phyloP scores from a whole-genome alignment of 2,797 vertebrate species.

The Tadarida brasiliensis region DNA sequence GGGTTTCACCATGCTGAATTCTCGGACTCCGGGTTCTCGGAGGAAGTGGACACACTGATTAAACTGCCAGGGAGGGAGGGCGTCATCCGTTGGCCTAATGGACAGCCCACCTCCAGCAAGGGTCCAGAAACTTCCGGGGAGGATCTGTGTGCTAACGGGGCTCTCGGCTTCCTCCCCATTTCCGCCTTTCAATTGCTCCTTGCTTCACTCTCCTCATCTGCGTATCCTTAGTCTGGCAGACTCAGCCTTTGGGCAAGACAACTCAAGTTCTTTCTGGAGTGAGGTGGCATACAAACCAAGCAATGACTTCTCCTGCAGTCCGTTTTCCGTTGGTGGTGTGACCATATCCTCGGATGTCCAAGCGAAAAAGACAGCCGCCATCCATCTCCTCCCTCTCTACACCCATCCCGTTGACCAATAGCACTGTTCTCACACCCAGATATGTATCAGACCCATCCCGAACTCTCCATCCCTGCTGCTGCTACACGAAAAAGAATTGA shows the following conservation, averaged over 20 bases:
- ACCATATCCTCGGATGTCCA: background rate
- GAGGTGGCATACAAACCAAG: background rate
- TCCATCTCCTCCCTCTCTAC: background rate
- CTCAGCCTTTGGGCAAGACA: background rate
- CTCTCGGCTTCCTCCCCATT: background rate
- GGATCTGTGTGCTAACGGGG: background rate
- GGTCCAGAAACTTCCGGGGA: background rate
- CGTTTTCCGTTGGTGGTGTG: background rate
- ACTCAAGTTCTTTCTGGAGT: background rate
- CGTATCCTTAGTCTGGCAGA: background rate
- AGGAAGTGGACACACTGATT: background rate
- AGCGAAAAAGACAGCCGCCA: background rate
- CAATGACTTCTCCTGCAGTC: background rate
- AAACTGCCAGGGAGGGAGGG: background rate
- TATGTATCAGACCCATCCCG: background rate
- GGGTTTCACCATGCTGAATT: background rate
- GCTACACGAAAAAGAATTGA: background rate
- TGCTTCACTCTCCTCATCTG: background rate
- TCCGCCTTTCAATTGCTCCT: background rate
- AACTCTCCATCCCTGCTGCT: background rate
- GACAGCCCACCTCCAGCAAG: background rate
- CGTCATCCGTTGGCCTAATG: background rate
- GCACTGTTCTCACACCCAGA: background rate
- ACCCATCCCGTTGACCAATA: background rate
- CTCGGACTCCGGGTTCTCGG: background rate